Evolutionary conservation across 2,888 invertebrate genomes (phyloP), one percentile per base, ranked within the genome.

Genomic region (Ischnus inquisitorius): DNA sequence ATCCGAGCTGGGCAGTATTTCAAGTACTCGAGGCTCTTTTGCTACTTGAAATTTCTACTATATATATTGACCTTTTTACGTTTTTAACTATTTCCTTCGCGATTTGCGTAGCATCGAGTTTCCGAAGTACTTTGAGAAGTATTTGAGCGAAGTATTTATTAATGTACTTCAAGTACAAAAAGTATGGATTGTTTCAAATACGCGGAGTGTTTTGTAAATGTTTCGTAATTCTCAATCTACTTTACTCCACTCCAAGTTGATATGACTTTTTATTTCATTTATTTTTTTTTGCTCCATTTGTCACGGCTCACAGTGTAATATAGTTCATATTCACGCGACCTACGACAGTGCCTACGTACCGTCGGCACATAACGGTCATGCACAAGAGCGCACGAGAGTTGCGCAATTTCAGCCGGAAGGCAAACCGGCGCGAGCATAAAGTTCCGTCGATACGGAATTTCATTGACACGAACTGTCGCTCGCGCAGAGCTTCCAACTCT

Each of bases 381-480:
- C 60, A 25, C 25, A 60, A 14, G 14, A 60, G 28, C 28, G 5
- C 28, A n/a, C 28, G 0, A 60, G 0, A 60, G 60, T 60, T 60
- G 60, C 5, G 60, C 28, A 60, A 60, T 28, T n/a, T 60, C 5
- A 14, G 28, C 28, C 60, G 60, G 60, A 60, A 60, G 28, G 14
- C 25, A 5, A 28, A 28, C 60, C 60, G 60, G 14, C n/a, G 25
- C 14, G 28, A 14, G 25, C 28, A 60, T 60, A 60, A 28, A 60
- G 60, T 60, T 60, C 14, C 60, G 14, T 60, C 60, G 60, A 60
- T 25, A 60, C 60, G 22, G 43, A 43, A 39, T 62, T 62, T 46
- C 60, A 68, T 54, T 54, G 43, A 71, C 16, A 16, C 54, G 28
- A 74, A 46, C 60, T 25, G 46, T 64, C 28, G 12, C 60, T 74